These are phyloP conservation scores for Aplodontia rufa DNA, from an alignment of 2,113 vertebrate species.

Conservation along the genomic window DNA sequence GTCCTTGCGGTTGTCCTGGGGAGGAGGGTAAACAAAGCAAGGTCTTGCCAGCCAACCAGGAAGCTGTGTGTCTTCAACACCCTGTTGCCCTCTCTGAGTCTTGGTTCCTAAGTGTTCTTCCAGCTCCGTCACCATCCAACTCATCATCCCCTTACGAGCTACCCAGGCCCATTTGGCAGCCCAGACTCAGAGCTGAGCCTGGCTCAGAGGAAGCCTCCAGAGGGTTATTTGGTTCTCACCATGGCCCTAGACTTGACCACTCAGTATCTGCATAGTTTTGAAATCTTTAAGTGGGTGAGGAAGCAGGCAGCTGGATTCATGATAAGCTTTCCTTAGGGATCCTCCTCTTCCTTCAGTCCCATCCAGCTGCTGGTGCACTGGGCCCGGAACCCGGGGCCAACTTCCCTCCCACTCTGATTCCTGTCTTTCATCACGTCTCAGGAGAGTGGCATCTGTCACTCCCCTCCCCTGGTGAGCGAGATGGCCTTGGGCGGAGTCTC, in stretches of 20 bases:
- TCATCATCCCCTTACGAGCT: neutral
- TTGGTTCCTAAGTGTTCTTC: neutral
- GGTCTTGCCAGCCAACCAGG: neutral
- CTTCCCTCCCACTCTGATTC: conserved; percentile 63
- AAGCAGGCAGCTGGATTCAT: neutral
- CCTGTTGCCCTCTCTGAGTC: neutral
- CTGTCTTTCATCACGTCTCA: conserved; percentile 5
- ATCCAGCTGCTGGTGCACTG: neutral
- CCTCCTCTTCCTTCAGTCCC: neutral
- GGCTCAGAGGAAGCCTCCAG: neutral
- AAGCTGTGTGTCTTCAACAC: neutral
- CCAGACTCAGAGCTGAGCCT: accelerated
- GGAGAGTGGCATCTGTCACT: conserved; percentile 14
- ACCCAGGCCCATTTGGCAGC: accelerated
- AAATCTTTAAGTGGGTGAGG: neutral
- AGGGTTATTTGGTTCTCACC: neutral
- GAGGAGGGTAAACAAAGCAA: neutral
- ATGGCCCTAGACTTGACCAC: neutral
- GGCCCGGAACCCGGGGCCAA: neutral
- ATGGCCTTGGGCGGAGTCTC: neutral
- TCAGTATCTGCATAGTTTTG: neutral
- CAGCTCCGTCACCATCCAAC: neutral
- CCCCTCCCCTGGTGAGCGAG: neutral
- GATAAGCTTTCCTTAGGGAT: neutral
- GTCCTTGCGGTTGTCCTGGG: neutral